Percentiles rank a stretch among this genome's conserved stretches.
These are phyloP conservation scores for Corythaeola cristata DNA, from an alignment of 2,113 vertebrate genomes.

Conservation along the genomic window DNA sequence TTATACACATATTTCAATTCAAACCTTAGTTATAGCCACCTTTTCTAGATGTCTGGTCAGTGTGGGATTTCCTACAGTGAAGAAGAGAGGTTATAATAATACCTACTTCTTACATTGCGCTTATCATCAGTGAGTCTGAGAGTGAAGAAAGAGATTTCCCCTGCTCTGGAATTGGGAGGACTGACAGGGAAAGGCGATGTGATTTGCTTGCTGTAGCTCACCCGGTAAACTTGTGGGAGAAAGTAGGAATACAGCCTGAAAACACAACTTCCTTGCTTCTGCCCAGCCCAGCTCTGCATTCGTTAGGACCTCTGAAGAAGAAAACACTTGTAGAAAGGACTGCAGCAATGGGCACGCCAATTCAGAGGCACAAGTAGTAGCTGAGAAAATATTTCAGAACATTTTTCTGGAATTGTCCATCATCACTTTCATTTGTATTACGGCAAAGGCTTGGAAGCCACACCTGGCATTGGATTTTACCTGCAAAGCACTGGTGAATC, in stretches of 20 bases:
- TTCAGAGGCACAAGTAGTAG: background rate
- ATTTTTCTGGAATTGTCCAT: background rate
- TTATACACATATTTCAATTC: background rate
- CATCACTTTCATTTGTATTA: background rate
- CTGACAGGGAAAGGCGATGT: background rate
- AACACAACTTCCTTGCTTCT: background rate
- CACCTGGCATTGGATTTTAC: background rate
- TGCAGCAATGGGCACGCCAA: background rate
- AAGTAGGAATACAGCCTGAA: background rate
- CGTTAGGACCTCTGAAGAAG: background rate
- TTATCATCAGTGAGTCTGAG: background rate
- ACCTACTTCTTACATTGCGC: background rate
- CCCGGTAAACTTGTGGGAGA: background rate
- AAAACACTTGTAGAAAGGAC: background rate
- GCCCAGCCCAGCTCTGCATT: background rate
- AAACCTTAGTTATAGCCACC: background rate
- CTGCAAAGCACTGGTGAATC: background rate
- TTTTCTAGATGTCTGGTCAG: background rate
- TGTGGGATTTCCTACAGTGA: background rate
- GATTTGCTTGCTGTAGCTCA: background rate
- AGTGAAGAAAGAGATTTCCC: background rate
- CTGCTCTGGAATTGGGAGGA: background rate
- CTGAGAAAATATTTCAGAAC: background rate
- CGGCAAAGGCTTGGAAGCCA: background rate
- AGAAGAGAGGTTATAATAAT: background rate